phyloP scores from a whole-genome alignment of 2,888 invertebrate species.

The Pogonocherus hispidulus region DNA sequence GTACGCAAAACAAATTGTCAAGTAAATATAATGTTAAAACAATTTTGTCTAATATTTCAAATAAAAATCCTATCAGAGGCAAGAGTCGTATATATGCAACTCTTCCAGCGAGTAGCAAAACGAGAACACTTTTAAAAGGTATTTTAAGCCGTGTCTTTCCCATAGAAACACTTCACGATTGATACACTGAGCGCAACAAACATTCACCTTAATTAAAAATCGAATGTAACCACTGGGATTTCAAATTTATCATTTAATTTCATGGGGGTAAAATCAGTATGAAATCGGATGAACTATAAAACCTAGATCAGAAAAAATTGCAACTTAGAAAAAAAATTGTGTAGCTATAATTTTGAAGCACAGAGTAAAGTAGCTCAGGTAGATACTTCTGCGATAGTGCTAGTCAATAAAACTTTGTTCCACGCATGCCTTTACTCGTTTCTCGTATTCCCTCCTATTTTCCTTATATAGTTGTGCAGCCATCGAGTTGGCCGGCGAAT shows the following conservation, averaged over 20 bases:
- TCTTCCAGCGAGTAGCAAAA: not conserved
- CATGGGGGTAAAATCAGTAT: constrained; percentile 9
- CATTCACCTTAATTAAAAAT: constrained; percentile 32
- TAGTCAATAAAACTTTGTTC: constrained; percentile 99
- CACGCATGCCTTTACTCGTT: constrained; percentile 98
- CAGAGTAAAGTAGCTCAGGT: constrained; percentile 48
- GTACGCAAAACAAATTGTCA: not conserved
- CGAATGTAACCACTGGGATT: constrained; percentile 34
- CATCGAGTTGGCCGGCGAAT: constrained; percentile 99
- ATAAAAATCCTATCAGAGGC: constrained; percentile 4
- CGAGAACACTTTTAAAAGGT: not conserved
- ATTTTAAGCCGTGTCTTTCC: constrained; percentile 3
- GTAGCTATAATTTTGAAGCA: constrained; percentile 60
- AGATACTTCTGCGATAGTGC: constrained; percentile 57
- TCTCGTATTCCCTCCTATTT: constrained; percentile 98
- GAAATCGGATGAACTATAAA: constrained; percentile 27
- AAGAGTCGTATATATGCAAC: too few relatives aligned
- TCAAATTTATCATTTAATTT: constrained; percentile 32
- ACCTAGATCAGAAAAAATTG: constrained; percentile 27
- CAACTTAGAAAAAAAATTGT: constrained; percentile 48
- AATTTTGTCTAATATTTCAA: not conserved
- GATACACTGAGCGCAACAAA: constrained; percentile 33
- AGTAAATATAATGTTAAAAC: not conserved
- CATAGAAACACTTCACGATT: constrained; percentile 34
- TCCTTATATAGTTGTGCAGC: constrained; percentile 99